Base-by-base conservation (phyloP, 2,888 invertebrate species). In the Cheilosia soror region DNA sequence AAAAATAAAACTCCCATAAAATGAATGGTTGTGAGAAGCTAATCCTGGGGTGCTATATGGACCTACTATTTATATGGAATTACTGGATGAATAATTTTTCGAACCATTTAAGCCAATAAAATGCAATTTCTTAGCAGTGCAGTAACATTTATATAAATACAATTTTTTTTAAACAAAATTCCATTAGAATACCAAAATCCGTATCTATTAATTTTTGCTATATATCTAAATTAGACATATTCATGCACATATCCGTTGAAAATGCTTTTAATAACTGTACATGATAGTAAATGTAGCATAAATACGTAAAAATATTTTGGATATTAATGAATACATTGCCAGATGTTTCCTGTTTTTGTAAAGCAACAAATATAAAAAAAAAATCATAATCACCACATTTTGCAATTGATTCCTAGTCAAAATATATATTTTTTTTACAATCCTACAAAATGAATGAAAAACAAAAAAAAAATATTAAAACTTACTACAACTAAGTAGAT, bases 341-440 rank as follows among this genome's bases (percentile, higher is more conserved):
- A 62, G 27, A 13, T 51, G 76, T 76, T 66, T 40, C 51, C 49
- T 66, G 53, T 66, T 51, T 51, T 42, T 51, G 37, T 37, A 37
- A 11, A 37, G 1, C 11, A 37, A 37, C 11, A 37, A 37, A 25
- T n/a, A 29, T 27, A 53, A 44, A 27, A 6, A 29, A 25, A 63
- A 44, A 73, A 73, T 47, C 55, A 57, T 55, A 69, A 53, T 68
- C 53, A 55, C 42, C 13, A 69, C 6, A 51, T 51, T 58, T 66
- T 72, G 65, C 49, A 78, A 78, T 78, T 77, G 77, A 83, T 75
- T 81, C 68, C 76, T 76, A 81, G 76, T 76, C 76, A 81, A 81
- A 68, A 62, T 73, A 79, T 15, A 47, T 47, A 20, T 20, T 55
- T 69, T 75, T 83, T 57, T 83, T 77, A 57, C 37, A 71, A 69